Conservation (phyloP, 2,888 invertebrate species). For the Cephonodes hylas region DNA sequence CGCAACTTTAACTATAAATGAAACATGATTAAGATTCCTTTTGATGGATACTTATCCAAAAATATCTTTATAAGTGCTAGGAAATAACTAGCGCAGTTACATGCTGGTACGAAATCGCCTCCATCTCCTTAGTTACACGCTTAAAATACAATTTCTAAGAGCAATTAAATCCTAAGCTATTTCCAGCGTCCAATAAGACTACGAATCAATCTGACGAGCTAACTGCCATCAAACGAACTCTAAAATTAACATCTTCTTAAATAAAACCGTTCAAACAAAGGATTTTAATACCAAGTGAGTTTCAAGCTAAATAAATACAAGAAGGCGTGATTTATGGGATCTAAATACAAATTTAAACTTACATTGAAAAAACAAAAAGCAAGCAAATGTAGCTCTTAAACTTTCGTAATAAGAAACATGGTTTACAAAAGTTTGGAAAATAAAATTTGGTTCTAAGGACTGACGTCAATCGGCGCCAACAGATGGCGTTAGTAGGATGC, state of each 20-base stretch:
- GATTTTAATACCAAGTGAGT: slow-evolving; percentile 30
- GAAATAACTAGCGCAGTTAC: no score
- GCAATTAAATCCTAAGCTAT: neutral
- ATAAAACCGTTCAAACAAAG: slow-evolving; percentile 23
- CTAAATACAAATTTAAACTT: slow-evolving; percentile 11
- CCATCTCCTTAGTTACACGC: neutral
- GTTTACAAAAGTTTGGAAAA: neutral
- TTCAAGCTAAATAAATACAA: slow-evolving; percentile 33
- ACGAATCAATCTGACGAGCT: slow-evolving; percentile 9
- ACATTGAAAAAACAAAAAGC: slow-evolving; percentile 11
- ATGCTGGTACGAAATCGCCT: no score
- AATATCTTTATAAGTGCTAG: no score
- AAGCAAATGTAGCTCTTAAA: neutral
- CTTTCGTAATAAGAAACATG: neutral
- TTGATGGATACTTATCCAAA: no score
- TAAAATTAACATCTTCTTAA: slow-evolving; percentile 12
- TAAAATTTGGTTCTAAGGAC: neutral
- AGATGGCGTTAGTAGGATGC: slow-evolving; percentile 51
- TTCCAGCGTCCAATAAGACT: neutral
- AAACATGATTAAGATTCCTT: no score
- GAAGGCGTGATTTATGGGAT: slow-evolving; percentile 32
- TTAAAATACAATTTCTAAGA: neutral
- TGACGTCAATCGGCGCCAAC: slow-evolving; percentile 48
- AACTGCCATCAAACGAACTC: slow-evolving; percentile 4
- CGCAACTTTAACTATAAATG: no score